These are phyloP conservation scores for Gymnoscelis rufifasciata DNA, from an alignment of 2,888 invertebrate species.

Conservation along the genomic window DNA sequence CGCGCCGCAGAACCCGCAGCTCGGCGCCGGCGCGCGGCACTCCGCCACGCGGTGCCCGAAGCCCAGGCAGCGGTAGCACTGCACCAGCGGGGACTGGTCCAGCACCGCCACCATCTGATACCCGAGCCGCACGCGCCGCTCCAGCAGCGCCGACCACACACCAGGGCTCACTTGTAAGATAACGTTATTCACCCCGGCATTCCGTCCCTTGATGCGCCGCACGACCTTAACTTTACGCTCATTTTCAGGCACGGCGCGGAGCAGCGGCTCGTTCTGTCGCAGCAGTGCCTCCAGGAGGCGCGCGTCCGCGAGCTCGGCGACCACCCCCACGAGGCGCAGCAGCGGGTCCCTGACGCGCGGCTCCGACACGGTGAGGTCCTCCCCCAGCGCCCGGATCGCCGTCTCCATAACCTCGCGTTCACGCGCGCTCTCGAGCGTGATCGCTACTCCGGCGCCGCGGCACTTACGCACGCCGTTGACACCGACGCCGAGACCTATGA, in stretches of 20 bases:
- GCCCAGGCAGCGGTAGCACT: slow-evolving; percentile 8
- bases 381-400: neutral
- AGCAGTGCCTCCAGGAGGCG: neutral
- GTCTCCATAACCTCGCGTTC: too few species aligned
- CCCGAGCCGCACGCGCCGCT: slow-evolving; percentile 1
- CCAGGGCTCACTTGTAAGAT: slow-evolving; percentile 1
- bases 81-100: slow-evolving; percentile 5
- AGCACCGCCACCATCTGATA: slow-evolving; percentile 3
- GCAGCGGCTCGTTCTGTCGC: neutral
- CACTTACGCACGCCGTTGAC: too few species aligned
- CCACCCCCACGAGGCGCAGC: too few species aligned
- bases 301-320: neutral
- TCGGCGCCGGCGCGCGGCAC: neutral
- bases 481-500: too few species aligned
- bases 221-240: neutral
- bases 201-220: neutral
- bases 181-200: neutral
- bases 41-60: slow-evolving; percentile 4
- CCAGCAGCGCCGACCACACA: neutral
- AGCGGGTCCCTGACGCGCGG: neutral
- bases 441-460: too few species aligned
- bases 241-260: too few species aligned
- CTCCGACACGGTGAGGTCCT: neutral
- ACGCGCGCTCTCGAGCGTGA: too few species aligned
- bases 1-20: slow-evolving; percentile 4